A percentile compares a stretch with the other conserved stretches of the same genome.
Evolutionary conservation across 2,888 invertebrate genomes (phyloP).

Genomic region (Drosophila diplacantha): DNA sequence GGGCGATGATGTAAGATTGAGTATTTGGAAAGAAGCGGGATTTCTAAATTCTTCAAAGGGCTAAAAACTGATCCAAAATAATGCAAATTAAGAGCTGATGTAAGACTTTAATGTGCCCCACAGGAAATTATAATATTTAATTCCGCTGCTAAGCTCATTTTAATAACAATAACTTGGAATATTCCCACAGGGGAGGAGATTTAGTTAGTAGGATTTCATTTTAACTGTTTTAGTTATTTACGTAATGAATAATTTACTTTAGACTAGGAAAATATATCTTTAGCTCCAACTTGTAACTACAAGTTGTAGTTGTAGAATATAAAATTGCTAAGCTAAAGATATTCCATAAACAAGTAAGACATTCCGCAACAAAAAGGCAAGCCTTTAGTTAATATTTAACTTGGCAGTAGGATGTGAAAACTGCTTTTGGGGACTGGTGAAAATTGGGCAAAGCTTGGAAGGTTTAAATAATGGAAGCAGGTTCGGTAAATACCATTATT

Average conservation of each 20-base stretch:
- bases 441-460: neutral
- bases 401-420: conserved; percentile 19
- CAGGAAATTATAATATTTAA: conserved; percentile 7
- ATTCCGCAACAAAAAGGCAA: neutral
- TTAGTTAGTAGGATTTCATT: neutral
- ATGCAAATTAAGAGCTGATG: conserved; percentile 8
- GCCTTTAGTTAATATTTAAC: conserved; percentile 13
- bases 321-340: neutral
- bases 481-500: too few species aligned
- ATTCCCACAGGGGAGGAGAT: neutral
- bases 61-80: neutral
- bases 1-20: conserved; percentile 24
- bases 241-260: neutral
- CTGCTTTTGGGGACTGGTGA: neutral
- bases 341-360: conserved; percentile 11
- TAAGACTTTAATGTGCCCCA: neutral
- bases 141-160: neutral
- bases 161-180: conserved; percentile 10
- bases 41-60: neutral
- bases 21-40: neutral
- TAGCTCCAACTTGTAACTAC: rapidly evolving
- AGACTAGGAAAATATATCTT: neutral
- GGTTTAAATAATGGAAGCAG: neutral
- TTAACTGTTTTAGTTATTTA: neutral
- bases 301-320: neutral